Base-by-base conservation (phyloP, 2,113 vertebrate species). In the Bos javanicus region DNA sequence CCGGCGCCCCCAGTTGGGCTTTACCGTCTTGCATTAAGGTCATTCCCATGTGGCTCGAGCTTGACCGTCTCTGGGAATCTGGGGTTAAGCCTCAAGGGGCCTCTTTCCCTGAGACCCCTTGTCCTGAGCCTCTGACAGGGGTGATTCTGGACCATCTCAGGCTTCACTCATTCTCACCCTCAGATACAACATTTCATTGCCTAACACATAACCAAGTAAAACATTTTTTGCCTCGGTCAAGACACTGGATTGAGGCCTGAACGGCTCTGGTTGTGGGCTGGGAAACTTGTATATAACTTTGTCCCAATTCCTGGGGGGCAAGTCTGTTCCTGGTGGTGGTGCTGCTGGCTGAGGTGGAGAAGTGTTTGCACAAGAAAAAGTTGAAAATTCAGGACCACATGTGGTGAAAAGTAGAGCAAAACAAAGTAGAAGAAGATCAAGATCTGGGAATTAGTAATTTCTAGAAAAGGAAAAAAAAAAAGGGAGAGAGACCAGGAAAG, bases 381-480 rank as follows among this genome's bases (percentile, higher is more conserved):
- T 50, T 81, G 85, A 85, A 62, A 84, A 56, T 48, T 62, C 19
- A 23, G 60, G 12, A 50, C 14, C 6, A n/a, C 36, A 3, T 36
- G 4, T 59, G n/a, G 43, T 54, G 43, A 94, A 94, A 97, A 82
- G 56, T 83, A 87, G 71, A 90, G 16, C 57, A 71, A 81, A 59
- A 86, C 36, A 93, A 85, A 90, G 81, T 4, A 46, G 78, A 94
- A 64, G 19, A 67, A 76, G 36, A 93, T 30, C 12, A 52, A 86
- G 52, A 67, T 33, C 43, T 62, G 28, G 83, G 9, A 84, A 28
- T 76, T 7, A 39, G 10, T 36, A 43, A 76, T 76, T 71, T 76
- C 71, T 76, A 76, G 71, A 43, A 43, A 26, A 76, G 36, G 23
- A 6, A 23, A 36, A 25, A 74, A 92, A n/a, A 33, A 25, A 33